A percentile compares a stretch with the other conserved stretches of the same genome.
Evolutionary conservation across 1,140 invertebrate genomes (phyloP).

Genomic region (Littorina saxatilis): DNA sequence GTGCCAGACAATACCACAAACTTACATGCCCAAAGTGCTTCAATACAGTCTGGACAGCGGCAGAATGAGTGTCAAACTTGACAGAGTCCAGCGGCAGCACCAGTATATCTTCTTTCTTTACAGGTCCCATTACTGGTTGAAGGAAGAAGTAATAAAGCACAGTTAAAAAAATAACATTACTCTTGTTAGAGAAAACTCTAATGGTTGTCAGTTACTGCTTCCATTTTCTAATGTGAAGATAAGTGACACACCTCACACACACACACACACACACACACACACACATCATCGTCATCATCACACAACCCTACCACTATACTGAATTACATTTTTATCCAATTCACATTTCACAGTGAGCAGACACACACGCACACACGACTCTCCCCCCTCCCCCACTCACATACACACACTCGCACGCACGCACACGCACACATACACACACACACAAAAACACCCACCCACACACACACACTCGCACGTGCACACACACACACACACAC

Average conservation of each 20-base stretch:
- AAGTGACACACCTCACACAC: no score
- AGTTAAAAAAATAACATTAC: not conserved
- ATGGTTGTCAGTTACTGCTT: no score
- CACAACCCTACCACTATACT: no score
- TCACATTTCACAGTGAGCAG: no score
- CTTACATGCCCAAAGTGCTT: slow-evolving; percentile 84
- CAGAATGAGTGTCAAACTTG: slow-evolving; percentile 81
- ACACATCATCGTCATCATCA: no score
- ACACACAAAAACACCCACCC: not conserved
- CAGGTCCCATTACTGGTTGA: slow-evolving; percentile 8
- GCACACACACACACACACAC: no score
- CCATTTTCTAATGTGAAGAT: no score
- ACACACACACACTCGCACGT: not conserved
- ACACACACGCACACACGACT: not conserved
- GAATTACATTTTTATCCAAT: no score
- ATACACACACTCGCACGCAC: not conserved
- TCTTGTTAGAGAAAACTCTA: no score
- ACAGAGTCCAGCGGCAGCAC: slow-evolving; percentile 85
- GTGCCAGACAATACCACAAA: no score
- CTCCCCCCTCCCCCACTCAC: not conserved
- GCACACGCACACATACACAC: no score
- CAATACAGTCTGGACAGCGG: slow-evolving; percentile 81
- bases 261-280: no score
- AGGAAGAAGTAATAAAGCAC: not conserved
- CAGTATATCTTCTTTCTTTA: slow-evolving; percentile 50